These are phyloP conservation scores for Vulpes ferrilata DNA, from an alignment of 2,113 vertebrate species.

Conservation along the genomic window DNA sequence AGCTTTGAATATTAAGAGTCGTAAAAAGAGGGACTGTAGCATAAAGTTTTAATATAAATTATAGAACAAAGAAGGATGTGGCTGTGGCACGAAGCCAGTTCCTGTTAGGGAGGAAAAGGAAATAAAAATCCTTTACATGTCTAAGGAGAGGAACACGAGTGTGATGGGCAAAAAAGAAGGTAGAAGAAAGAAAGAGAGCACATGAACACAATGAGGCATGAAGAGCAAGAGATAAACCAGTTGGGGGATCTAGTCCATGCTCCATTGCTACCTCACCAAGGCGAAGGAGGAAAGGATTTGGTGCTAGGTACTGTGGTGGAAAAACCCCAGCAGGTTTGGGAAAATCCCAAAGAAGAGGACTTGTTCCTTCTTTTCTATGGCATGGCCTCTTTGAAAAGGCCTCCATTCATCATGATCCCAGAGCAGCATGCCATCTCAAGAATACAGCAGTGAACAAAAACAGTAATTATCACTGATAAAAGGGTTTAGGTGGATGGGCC, in stretches of 20 bases:
- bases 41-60: not conserved
- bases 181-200: not conserved
- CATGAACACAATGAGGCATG: not conserved
- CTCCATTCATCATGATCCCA: not conserved
- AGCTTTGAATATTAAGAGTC: slow-evolving; percentile 34
- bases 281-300: not conserved
- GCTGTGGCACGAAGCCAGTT: not conserved
- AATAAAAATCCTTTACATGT: not conserved
- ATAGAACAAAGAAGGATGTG: not conserved
- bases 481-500: not conserved
- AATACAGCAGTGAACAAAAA: not conserved
- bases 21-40: not conserved
- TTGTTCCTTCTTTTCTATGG: not conserved
- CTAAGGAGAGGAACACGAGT: not conserved
- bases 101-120: not conserved
- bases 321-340: not conserved
- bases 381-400: not conserved
- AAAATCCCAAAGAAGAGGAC: not conserved
- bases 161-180: not conserved
- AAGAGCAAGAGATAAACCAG: not conserved
- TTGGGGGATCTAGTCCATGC: not conserved
- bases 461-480: not conserved
- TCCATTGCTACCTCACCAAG: not conserved
- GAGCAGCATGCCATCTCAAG: not conserved
- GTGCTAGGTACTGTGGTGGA: not conserved